Base-by-base conservation (phyloP, 1,140 invertebrate species). In the Vanessa atalanta region DNA sequence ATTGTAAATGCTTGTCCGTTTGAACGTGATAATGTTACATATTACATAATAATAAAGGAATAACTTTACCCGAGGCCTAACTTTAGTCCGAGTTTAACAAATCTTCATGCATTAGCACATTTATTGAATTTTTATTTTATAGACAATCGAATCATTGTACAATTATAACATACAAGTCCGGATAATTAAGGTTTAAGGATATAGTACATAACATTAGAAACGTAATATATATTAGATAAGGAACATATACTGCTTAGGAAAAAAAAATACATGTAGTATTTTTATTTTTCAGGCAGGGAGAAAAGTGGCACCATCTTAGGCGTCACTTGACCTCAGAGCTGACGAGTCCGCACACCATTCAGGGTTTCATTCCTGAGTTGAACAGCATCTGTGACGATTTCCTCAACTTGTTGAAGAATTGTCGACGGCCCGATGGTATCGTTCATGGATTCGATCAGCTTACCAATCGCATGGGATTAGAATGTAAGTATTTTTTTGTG, bases 331-430 rank as follows among this genome's bases (percentile, higher is more conserved):
- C 97, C 5, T 94, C 96, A 3, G 95, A 96, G 81, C 93, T 98
- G 77, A 97, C 96, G 16, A 96, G 96, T 75, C 95, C 95, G 0
- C 94, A 95, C 77, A 97, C 96, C 0, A 95, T 98, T 81, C 93
- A 95, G 73, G 93, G 95, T 69, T 98, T 97, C 85, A 93, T 97
- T 70, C 96, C 97, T 0, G 95, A 96, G 66, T 89, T 97, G 31
- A 96, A 97, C 83, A 92, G 91, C 61, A 96, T 98, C 23, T 95
- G 95, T 23, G 96, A 97, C 77, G 97, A 98, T 88, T 97, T 98
- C 83, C 94, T 97, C 14, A 92, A 94, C 26, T 84, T 97, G 20
- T 91, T 97, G 72, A 87, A 94, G 13, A 86, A 89, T 20, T 93
- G 94, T 72, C 91, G 95, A 61, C 87, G 94, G 68, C 76, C 88